Conservation (phyloP, 2,888 invertebrate genomes). For the Mythimna lalbum region DNA sequence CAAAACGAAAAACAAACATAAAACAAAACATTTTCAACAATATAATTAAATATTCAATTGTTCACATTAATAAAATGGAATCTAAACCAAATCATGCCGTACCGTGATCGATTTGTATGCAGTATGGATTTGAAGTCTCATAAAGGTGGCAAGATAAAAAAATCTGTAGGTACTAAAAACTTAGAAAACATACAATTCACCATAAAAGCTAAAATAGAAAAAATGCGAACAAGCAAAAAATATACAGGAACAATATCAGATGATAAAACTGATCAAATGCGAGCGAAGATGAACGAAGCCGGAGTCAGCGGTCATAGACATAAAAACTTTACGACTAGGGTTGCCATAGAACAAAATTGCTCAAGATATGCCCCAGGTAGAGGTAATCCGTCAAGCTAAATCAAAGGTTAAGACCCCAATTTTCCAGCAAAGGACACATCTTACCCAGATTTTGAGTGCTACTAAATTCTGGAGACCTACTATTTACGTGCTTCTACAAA, state of each 20-base stretch:
- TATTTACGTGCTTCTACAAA: not conserved
- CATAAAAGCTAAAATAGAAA: not conserved
- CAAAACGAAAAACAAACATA: too few species aligned
- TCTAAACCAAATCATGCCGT: too few species aligned
- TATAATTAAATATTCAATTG: not conserved
- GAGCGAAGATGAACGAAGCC: slow-evolving; percentile 39
- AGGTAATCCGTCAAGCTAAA: slow-evolving; percentile 35
- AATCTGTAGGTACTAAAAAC: not conserved
- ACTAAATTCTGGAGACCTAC: slow-evolving; percentile 23
- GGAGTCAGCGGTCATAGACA: slow-evolving; percentile 58
- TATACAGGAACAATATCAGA: slow-evolving; percentile 40
- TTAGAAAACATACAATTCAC: not conserved
- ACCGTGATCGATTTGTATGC: not conserved
- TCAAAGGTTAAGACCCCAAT: slow-evolving; percentile 42
- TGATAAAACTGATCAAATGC: slow-evolving; percentile 55
- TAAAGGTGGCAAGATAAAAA: too few species aligned
- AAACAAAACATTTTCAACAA: too few species aligned
- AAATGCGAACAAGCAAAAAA: slow-evolving; percentile 41
- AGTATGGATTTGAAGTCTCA: not conserved
- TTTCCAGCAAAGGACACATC: slow-evolving; percentile 27
- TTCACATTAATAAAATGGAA: not conserved
- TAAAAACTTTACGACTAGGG: slow-evolving; percentile 65
- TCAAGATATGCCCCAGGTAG: slow-evolving; percentile 39
- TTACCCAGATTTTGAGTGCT: slow-evolving; percentile 40
- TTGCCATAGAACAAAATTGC: slow-evolving; percentile 56